These are phyloP conservation scores for Drosophila anomalipes DNA, from an alignment of 2,888 invertebrate genomes.

Conservation along the genomic window DNA sequence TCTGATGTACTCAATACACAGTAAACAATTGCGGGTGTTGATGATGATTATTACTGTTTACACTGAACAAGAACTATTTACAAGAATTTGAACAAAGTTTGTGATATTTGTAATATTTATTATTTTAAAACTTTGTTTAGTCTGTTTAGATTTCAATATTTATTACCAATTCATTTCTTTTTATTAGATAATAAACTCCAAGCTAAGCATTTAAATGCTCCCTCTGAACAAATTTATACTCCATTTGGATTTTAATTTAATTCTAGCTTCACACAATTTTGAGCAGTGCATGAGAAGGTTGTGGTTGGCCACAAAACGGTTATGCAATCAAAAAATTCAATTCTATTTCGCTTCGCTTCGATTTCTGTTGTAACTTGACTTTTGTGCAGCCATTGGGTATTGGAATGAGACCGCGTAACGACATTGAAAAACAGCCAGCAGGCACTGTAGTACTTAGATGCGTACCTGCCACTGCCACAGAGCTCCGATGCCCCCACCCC, in stretches of 20 bases:
- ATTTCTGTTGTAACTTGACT: constrained; percentile 16
- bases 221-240: background rate
- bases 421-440: constrained; percentile 30
- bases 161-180: too few species aligned
- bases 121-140: background rate
- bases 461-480: constrained; percentile 38
- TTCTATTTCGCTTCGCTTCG: constrained; percentile 36
- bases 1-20: constrained; percentile 56
- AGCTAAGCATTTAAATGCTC: background rate
- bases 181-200: too few species aligned
- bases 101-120: too few species aligned
- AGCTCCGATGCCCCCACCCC: background rate
- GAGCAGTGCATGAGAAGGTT: background rate
- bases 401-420: constrained; percentile 18
- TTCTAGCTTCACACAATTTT: background rate
- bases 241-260: background rate
- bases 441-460: constrained; percentile 55
- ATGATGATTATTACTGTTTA: background rate
- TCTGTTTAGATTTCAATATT: too few species aligned
- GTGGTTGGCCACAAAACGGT: constrained; percentile 53
- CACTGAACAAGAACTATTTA: too few species aligned
- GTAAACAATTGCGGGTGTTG: background rate
- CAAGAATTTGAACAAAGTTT: background rate
- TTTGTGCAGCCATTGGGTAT: constrained; percentile 20
- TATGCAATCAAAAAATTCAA: constrained; percentile 67